Evolutionary conservation across 2,888 invertebrate genomes (phyloP).

Genomic region (Drosophila gaucha): DNA sequence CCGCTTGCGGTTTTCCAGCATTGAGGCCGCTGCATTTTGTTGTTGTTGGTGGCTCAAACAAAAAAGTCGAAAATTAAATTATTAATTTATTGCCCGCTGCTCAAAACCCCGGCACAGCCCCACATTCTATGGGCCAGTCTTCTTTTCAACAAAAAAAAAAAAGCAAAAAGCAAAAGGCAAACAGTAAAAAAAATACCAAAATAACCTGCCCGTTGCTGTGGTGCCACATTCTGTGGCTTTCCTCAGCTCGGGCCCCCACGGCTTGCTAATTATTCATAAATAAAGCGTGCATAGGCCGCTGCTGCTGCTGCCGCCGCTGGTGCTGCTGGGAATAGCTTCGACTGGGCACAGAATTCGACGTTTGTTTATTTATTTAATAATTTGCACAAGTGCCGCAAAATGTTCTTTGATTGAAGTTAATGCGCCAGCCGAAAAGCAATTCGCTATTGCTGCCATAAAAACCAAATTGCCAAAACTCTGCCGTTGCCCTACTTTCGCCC

Average conservation of each 20-base stretch:
- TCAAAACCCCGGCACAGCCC: constrained; percentile 23
- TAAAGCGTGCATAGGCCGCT: constrained; percentile 63
- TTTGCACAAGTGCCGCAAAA: constrained; percentile 78
- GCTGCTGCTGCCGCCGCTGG: constrained; percentile 2
- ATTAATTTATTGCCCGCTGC: constrained; percentile 80
- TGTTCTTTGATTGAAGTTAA: constrained; percentile 79
- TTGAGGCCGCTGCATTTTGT: constrained; percentile 50
- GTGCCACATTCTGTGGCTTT: constrained; percentile 62
- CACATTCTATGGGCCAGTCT: constrained; percentile 44
- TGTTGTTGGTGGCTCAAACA: constrained; percentile 51
- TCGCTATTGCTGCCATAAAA: constrained; percentile 24
- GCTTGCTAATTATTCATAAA: constrained; percentile 82
- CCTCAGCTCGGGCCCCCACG: constrained; percentile 46
- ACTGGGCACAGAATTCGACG: constrained; percentile 41
- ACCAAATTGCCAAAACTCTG: constrained; percentile 10
- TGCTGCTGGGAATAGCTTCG: constrained; percentile 21
- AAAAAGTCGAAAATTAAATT: constrained; percentile 82
- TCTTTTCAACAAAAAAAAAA: constrained; percentile 22
- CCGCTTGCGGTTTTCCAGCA: constrained; percentile 51
- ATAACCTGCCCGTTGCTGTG: constrained; percentile 49
- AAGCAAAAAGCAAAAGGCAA: constrained; percentile 18
- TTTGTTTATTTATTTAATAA: constrained; percentile 77
- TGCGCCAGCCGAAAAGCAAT: constrained; percentile 43
- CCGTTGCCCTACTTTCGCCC: constrained; percentile 36
- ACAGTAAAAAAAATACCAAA: constrained; percentile 21